phyloP scores from a whole-genome alignment of 2,113 vertebrate species.

The Eolophus roseicapilla region DNA sequence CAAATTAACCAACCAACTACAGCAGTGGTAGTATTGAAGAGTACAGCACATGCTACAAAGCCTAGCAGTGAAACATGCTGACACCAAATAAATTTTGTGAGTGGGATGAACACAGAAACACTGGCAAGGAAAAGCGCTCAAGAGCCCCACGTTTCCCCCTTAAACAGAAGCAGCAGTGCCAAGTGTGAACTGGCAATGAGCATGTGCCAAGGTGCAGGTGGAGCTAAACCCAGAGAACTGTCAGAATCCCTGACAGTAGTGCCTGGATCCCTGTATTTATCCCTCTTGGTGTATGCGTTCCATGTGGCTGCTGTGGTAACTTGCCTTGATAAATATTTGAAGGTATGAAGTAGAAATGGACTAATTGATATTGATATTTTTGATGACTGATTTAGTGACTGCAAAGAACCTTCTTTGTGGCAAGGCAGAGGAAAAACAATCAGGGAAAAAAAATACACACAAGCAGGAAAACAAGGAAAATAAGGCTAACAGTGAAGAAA shows the following conservation, averaged over 20 bases:
- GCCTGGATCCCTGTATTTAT: rapidly evolving
- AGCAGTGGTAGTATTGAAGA: not conserved
- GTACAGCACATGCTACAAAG: not conserved
- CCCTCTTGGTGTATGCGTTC: not conserved
- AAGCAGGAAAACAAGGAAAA: not conserved
- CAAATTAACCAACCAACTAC: not conserved
- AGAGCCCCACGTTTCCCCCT: not conserved
- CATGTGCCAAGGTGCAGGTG: not conserved
- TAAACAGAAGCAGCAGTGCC: not conserved
- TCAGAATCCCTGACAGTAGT: not conserved
- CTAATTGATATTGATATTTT: not conserved
- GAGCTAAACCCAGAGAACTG: not conserved
- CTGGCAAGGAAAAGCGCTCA: not conserved
- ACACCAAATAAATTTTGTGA: not conserved
- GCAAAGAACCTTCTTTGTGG: not conserved
- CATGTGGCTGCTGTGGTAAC: not conserved
- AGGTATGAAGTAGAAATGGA: not conserved
- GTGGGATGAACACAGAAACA: not conserved
- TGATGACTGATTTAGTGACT: not conserved
- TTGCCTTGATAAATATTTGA: not conserved
- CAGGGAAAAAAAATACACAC: not conserved
- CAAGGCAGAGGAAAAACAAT: not conserved
- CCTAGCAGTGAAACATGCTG: not conserved
- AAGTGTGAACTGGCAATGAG: not conserved
- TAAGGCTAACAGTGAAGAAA: not conserved